A percentile compares a stretch with the other conserved stretches of the same genome.
These are phyloP conservation scores for Malacoctenus gilli DNA, from an alignment of 2,797 vertebrate genomes.

Conservation along the genomic window DNA sequence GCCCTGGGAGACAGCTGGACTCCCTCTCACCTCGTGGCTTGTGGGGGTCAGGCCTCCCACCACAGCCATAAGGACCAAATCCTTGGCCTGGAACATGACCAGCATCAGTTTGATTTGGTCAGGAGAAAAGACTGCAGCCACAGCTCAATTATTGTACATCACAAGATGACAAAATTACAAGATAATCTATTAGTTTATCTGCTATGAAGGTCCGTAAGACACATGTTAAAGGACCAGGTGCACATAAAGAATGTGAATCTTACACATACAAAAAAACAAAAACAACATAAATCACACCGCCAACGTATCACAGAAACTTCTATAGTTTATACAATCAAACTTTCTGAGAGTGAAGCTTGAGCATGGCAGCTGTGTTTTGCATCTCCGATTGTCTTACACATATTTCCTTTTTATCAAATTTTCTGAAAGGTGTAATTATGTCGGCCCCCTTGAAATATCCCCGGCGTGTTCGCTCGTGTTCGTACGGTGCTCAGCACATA, in stretches of 20 bases:
- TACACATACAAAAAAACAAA: not conserved
- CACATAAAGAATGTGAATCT: no score
- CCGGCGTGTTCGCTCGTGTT: constrained; percentile 70
- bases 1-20: constrained; percentile 79
- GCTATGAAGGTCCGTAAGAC: no score
- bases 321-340: constrained; percentile 42
- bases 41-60: constrained; percentile 55
- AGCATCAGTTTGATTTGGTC: constrained; percentile 22
- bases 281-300: constrained; percentile 7
- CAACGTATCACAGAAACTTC: constrained; percentile 26
- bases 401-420: constrained; percentile 77
- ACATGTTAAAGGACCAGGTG: no score
- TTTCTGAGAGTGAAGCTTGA: constrained; percentile 49
- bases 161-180: no score
- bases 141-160: constrained; percentile 20
- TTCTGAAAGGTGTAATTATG: constrained; percentile 85
- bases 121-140: constrained; percentile 7
- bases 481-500: constrained; percentile 80
- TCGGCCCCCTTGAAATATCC: constrained; percentile 82
- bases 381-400: constrained; percentile 75
- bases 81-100: constrained; percentile 51
- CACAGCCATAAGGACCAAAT: constrained; percentile 55
- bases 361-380: constrained; percentile 65
- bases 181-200: no score
- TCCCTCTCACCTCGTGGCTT: constrained; percentile 73